These are phyloP conservation scores for Hyles lineata DNA, from an alignment of 2,888 invertebrate genomes.

Conservation along the genomic window DNA sequence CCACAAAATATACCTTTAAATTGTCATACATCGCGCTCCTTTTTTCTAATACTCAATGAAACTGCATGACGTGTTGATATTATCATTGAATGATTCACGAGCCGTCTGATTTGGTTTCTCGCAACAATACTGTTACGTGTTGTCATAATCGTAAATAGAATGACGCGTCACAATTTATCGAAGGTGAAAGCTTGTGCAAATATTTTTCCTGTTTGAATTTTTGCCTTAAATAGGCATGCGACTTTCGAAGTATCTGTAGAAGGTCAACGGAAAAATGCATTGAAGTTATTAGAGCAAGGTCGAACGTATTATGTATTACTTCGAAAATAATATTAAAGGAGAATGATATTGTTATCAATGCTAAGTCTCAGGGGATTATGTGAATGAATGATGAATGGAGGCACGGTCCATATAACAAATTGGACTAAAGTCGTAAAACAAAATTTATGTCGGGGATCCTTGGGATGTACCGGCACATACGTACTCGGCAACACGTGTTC, in stretches of 20 bases:
- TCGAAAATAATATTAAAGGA: background rate
- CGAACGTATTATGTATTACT: background rate
- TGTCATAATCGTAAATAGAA: slow-evolving; percentile 24
- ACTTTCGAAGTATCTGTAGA: slow-evolving; percentile 14
- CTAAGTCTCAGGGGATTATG: background rate
- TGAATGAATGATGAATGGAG: background rate
- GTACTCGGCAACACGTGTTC: slow-evolving; percentile 12
- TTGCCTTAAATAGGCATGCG: slow-evolving; percentile 19
- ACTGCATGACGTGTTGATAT: slow-evolving; percentile 13
- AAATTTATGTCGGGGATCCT: background rate
- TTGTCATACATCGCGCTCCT: background rate
- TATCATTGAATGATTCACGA: slow-evolving; percentile 18
- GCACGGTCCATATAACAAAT: slow-evolving; percentile 7
- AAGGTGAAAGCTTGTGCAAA: slow-evolving; percentile 14
- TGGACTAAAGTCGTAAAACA: slow-evolving; percentile 2
- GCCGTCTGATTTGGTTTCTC: slow-evolving; percentile 15
- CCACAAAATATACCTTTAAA: slow-evolving; percentile 21
- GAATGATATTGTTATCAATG: background rate
- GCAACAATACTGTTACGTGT: slow-evolving; percentile 22
- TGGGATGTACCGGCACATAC: background rate
- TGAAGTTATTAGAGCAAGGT: background rate
- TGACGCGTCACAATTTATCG: slow-evolving; percentile 12
- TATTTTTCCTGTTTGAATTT: slow-evolving; percentile 18
- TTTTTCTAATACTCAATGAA: slow-evolving; percentile 12
- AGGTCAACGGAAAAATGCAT: slow-evolving; percentile 8